Base-by-base conservation (phyloP, 2,797 vertebrate genomes). In the Alca torda region DNA sequence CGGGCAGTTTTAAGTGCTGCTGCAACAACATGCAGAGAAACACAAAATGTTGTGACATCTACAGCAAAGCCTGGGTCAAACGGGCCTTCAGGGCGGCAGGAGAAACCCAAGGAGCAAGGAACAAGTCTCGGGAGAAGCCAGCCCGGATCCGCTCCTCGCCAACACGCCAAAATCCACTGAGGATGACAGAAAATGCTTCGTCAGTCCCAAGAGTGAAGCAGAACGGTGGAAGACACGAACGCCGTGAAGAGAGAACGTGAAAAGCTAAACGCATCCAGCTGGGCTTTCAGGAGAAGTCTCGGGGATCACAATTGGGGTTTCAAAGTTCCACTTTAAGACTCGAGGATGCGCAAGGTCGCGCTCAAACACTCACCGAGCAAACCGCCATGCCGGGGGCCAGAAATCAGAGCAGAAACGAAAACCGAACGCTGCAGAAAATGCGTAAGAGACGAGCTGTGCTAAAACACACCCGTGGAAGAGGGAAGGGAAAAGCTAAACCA, bases 71-170 rank as follows among this genome's bases (percentile, higher is more conserved):
- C 17, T 39, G 75, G 53, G 37, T 69, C 84, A 73, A 60, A 76
- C 5, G 25, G 41, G 30, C 11, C 79, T 80, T 61, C 16, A n/a
- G 76, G 65, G 77, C 65, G 1, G 24, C 33, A 45, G 79, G 57
- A 83, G 91, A 84, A 84, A 84, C 57, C 76, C 7, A 45, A 91
- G 59, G 88, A 86, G 70, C 37, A 35, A 68, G 50, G 69, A 88
- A 33, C 6, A 3, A n/a, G 48, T 10, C 45, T 21, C 37, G 50
- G 73, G 82, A 92, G 73, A 95, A 48, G 37, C 64, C 78, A 77
- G 72, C 56, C 48, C 82, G 30, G 93, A 43, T 21, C 68, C 37
- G 18, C 24, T 25, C 68, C 53, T 59, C 14, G 2, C 65, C 35
- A 33, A 11, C 23, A 28, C 1, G 45, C 89, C 69, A n/a, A 12